Conservation (phyloP, 2,797 vertebrate genomes). For the Danio choprae region DNA sequence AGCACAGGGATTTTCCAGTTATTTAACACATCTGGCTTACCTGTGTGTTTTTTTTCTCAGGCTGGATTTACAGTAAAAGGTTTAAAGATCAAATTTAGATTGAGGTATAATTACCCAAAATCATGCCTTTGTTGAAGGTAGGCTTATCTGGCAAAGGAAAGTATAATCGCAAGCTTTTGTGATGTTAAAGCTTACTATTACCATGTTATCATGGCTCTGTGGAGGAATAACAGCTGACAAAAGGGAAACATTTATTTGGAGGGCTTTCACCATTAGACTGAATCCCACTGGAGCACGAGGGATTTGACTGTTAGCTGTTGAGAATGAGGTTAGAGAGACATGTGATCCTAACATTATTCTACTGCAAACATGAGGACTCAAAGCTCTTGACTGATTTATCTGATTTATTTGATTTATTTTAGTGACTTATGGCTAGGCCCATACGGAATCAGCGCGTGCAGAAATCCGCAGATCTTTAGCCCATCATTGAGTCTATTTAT, state of each 20-base stretch:
- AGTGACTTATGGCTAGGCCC: background rate
- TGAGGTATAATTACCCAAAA: slow-evolving; percentile 53
- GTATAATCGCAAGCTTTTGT: slow-evolving; percentile 53
- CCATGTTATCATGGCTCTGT: slow-evolving; percentile 51
- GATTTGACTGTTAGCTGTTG: slow-evolving; percentile 48
- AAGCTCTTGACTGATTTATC: slow-evolving; percentile 30
- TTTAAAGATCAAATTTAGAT: slow-evolving; percentile 53
- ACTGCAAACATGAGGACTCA: slow-evolving; percentile 36
- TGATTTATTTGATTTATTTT: background rate
- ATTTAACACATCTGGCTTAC: slow-evolving; percentile 28
- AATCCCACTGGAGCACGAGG: slow-evolving; percentile 47
- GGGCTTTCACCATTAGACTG: slow-evolving; percentile 52
- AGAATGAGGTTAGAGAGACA: slow-evolving; percentile 49
- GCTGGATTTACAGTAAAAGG: slow-evolving; percentile 58
- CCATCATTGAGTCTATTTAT: too few relatives aligned
- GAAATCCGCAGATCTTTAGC: too few relatives aligned
- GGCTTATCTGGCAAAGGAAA: slow-evolving; percentile 60
- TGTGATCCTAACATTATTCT: slow-evolving; percentile 41
- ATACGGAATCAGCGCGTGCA: too few relatives aligned
- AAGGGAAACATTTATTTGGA: slow-evolving; percentile 59
- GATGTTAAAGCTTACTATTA: slow-evolving; percentile 49
- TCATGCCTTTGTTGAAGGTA: slow-evolving; percentile 41
- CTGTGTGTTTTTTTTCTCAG: slow-evolving; percentile 20
- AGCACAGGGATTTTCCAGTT: slow-evolving; percentile 24
- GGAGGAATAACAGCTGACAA: slow-evolving; percentile 48